Conservation (phyloP, 2,888 invertebrate genomes). For the Campaea margaritaria region DNA sequence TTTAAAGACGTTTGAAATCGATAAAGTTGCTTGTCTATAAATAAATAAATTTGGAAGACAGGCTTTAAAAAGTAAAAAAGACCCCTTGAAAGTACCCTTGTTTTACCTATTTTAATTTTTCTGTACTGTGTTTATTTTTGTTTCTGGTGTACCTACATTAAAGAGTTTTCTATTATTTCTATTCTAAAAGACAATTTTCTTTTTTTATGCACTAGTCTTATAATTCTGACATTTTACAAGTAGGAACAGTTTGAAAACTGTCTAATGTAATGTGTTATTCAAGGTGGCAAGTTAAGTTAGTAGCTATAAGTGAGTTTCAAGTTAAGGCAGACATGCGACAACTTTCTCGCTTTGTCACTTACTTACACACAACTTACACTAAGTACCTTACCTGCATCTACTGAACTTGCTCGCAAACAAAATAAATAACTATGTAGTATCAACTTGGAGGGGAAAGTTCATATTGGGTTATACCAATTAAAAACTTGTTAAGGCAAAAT, state of each 20-base stretch:
- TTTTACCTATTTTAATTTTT: no score
- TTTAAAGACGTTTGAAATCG: no score
- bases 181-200: no score
- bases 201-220: background rate
- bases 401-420: slow-evolving; percentile 33
- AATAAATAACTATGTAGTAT: slow-evolving; percentile 24
- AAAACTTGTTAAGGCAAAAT: background rate
- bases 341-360: slow-evolving; percentile 48
- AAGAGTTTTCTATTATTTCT: no score
- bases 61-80: no score
- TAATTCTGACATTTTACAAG: slow-evolving; percentile 10
- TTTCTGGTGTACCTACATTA: no score
- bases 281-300: slow-evolving; percentile 54
- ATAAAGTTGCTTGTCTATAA: no score
- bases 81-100: no score
- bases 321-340: slow-evolving; percentile 51
- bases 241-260: slow-evolving; percentile 17
- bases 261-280: slow-evolving; percentile 51
- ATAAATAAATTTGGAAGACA: no score
- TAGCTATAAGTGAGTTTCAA: slow-evolving; percentile 51
- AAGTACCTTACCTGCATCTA: slow-evolving; percentile 42
- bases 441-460: slow-evolving; percentile 4
- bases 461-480: slow-evolving; percentile 5
- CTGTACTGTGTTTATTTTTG: no score
- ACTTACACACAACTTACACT: slow-evolving; percentile 40